Evolutionary conservation across 1,140 invertebrate genomes (phyloP).

Genomic region (Drosophila dunni): DNA sequence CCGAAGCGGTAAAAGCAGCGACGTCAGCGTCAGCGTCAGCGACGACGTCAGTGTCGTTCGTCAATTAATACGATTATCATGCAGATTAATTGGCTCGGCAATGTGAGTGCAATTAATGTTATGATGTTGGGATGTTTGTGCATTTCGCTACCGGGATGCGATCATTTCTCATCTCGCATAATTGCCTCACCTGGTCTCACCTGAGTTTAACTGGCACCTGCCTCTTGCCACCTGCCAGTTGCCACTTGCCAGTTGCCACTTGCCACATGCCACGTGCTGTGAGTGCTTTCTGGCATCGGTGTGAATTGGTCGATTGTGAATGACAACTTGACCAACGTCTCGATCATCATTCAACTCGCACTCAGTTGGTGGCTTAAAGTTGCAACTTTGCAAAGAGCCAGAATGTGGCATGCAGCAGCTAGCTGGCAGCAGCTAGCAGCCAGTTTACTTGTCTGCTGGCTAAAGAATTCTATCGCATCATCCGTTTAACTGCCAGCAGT

Average conservation of each 20-base stretch:
- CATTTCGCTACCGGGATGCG: conserved; percentile 30
- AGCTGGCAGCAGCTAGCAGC: neutral
- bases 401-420: neutral
- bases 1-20: neutral
- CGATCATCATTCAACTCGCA: conserved; percentile 28
- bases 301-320: conserved; percentile 35
- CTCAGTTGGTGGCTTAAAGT: conserved; percentile 20
- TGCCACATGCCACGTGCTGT: conserved; percentile 21
- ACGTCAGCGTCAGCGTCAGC: neutral
- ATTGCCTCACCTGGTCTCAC: conserved; percentile 5
- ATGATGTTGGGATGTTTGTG: conserved; percentile 9
- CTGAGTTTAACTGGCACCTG: neutral
- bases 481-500: conserved; percentile 24
- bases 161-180: conserved; percentile 43
- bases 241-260: neutral
- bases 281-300: conserved; percentile 12
- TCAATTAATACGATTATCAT: conserved; percentile 77
- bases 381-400: neutral
- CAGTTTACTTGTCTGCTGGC: neutral
- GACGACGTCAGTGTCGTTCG: neutral
- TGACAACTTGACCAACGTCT: conserved; percentile 36
- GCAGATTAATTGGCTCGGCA: conserved; percentile 67
- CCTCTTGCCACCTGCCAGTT: conserved; percentile 5
- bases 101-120: conserved; percentile 67
- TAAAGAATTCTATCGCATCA: conserved; percentile 36